phyloP scores from a whole-genome alignment of 2,113 vertebrate species.

The Platysternon megacephalum region DNA sequence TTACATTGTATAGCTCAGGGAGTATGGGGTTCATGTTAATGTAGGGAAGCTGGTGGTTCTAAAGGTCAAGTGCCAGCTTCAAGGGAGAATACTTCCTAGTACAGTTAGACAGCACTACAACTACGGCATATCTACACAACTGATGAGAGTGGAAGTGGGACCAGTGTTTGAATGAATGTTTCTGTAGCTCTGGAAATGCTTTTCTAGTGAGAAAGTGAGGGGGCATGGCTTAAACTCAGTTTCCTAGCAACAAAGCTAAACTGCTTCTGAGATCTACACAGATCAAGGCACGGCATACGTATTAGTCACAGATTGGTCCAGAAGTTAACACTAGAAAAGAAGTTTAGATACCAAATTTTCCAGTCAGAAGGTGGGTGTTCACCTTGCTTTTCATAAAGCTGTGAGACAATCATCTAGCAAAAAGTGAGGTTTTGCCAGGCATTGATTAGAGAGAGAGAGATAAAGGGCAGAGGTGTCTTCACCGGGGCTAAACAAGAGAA shows the following conservation, averaged over 20 bases:
- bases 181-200: background rate
- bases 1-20: background rate
- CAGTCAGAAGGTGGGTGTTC: background rate
- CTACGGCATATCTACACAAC: background rate
- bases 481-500: background rate
- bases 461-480: background rate
- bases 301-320: background rate
- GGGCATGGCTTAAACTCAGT: no score
- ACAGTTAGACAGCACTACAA: background rate
- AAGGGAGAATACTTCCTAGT: background rate
- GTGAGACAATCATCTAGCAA: background rate
- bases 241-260: background rate
- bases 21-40: background rate
- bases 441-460: background rate
- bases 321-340: background rate
- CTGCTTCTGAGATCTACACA: background rate
- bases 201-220: background rate
- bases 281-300: background rate
- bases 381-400: background rate
- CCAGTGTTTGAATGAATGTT: background rate
- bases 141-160: background rate
- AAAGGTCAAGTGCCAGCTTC: no score
- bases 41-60: background rate
- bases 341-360: background rate
- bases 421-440: background rate